These are phyloP conservation scores for Eidolon helvum DNA, from an alignment of 2,113 vertebrate genomes.

Conservation along the genomic window DNA sequence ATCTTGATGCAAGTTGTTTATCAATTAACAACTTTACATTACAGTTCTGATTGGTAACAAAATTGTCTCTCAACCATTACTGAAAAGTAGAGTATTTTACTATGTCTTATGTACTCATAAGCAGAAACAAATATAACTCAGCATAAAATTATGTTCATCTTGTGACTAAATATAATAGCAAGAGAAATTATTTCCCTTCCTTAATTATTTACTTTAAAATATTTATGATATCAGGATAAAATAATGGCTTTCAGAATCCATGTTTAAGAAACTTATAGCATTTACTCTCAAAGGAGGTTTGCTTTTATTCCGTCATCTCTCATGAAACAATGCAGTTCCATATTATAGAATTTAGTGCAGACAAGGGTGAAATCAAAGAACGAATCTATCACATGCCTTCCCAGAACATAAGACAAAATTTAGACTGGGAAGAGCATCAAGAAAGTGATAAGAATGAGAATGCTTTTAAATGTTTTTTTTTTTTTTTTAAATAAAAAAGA, in stretches of 20 bases:
- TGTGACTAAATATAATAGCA: not conserved
- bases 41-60: not conserved
- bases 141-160: not conserved
- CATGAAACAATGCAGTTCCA: not conserved
- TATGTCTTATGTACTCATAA: not conserved
- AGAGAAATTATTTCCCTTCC: not conserved
- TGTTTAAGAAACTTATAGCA: not conserved
- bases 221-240: conserved; percentile 1
- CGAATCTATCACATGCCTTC: not conserved
- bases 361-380: not conserved
- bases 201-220: conserved; percentile 28
- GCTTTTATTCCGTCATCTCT: not conserved
- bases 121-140: not conserved
- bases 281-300: not conserved
- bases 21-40: not conserved
- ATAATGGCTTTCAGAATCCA: not conserved
- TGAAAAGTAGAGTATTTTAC: not conserved
- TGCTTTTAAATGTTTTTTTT: not conserved
- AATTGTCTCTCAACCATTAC: not conserved
- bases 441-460: not conserved
- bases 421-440: not conserved
- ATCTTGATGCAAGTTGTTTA: not conserved
- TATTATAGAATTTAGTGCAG: not conserved
- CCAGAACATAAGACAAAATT: not conserved
- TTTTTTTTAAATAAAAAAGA: not conserved